Evolutionary conservation across 1,140 invertebrate genomes (phyloP), one percentile per base, ranked within the genome.

Genomic region (Cotesia vestalis): DNA sequence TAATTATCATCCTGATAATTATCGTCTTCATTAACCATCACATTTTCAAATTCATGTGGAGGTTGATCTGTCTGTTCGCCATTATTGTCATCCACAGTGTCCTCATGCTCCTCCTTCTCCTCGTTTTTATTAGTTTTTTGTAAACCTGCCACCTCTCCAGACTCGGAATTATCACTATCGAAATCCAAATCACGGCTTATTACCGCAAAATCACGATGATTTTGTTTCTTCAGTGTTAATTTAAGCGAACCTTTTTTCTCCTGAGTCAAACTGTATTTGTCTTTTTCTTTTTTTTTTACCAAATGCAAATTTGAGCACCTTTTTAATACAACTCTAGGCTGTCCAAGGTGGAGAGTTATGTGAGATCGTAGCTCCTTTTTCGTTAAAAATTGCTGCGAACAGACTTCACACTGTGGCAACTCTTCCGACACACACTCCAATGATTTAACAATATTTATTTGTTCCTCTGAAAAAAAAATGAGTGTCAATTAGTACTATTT

Each of bases 361-460:
- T 87, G 86, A 0, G 68, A 61, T 17, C 82, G 78, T 5, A 87
- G 63, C 63, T 84, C 81, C n/a, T 83, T 82, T 53, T 86, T 87
- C 0, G 74, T 78, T 9, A 70, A 38, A 72, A 85, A 87, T 59
- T 83, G 70, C 61, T 81, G 66, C 4, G 79, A 77, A 61, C 86
- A 87, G 73, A 87, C 79, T 73, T 85, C 84, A 76, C 86, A 87
- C 63, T 78, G 73, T 12, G 77, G 71, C 4, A 79, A 55, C 3
- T 72, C 57, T 38, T 73, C 17, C 4, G 69, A 59, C 69, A 77
- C 52, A 53, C 79, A 73, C 8, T 80, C 78, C 20, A 80, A 51
- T 0, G 74, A 68, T 36, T 70, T 78, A 12, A 73, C 73, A 53
- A 79, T 66, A 4, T 70, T 72, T 57, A 78, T 69, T 55, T 78